phyloP scores from a whole-genome alignment of 2,888 invertebrate species.

The Scelioninae gen. 1 region DNA sequence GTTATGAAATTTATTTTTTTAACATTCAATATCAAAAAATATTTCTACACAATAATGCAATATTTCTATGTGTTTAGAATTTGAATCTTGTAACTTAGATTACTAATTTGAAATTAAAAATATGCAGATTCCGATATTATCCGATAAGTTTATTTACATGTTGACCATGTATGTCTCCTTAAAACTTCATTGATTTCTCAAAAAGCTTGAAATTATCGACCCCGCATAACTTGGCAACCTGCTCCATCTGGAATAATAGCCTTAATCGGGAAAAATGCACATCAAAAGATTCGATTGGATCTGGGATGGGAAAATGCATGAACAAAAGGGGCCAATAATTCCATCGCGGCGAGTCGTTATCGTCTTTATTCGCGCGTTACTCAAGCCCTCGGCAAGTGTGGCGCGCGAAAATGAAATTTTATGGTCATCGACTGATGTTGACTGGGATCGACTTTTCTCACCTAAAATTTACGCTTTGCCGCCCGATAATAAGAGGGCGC shows the following conservation, averaged over 20 bases:
- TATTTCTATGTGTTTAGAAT: no score
- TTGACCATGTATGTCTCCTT: no score
- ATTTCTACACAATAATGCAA: no score
- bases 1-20: no score
- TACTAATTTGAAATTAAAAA: no score
- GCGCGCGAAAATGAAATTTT: constrained; percentile 66
- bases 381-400: constrained; percentile 57
- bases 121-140: no score
- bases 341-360: constrained; percentile 58
- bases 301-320: constrained; percentile 22
- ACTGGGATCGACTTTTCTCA: constrained; percentile 62
- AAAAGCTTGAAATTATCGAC: no score
- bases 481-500: constrained; percentile 73
- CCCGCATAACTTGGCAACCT: no score
- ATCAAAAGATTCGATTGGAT: constrained; percentile 32
- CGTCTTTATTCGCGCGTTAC: constrained; percentile 65
- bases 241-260: background rate
- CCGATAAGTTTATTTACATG: no score
- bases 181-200: no score
- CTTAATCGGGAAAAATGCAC: constrained; percentile 21
- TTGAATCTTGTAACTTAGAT: no score
- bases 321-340: constrained; percentile 54
- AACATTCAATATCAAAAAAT: no score
- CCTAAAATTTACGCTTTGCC: constrained; percentile 72
- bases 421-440: constrained; percentile 67